Percentiles rank a stretch among this genome's conserved stretches.
phyloP scores from a whole-genome alignment of 2,113 vertebrate genomes.

The Ailuropoda melanoleuca region DNA sequence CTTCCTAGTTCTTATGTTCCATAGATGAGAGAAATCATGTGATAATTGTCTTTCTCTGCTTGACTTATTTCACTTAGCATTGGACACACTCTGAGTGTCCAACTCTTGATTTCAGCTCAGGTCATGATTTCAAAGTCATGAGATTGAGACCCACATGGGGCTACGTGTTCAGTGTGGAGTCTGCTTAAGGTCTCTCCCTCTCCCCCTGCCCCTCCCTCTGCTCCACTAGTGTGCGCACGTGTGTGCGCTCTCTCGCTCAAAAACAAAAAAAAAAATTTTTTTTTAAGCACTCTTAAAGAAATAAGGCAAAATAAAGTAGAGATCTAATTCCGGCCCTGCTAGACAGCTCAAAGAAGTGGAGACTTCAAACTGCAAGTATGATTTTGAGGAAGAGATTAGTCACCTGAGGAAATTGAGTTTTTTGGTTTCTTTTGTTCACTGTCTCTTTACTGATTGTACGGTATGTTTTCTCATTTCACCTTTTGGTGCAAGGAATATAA shows the following conservation, averaged over 20 bases:
- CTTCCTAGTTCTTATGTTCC: too few relatives aligned
- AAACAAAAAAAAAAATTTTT: not conserved
- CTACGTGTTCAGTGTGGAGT: fast-evolving
- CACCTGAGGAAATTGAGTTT: not conserved
- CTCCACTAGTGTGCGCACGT: not conserved
- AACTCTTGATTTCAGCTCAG: not conserved
- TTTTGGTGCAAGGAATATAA: not conserved
- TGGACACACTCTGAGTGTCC: too few relatives aligned
- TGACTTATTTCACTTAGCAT: too few relatives aligned
- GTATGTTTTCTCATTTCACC: not conserved
- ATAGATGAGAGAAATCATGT: too few relatives aligned
- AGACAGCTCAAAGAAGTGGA: not conserved
- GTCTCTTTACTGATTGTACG: not conserved
- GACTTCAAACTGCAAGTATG: not conserved
- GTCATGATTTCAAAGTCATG: not conserved
- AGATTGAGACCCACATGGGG: not conserved
- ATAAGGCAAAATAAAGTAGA: not conserved
- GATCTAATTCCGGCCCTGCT: not conserved
- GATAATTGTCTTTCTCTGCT: too few relatives aligned
- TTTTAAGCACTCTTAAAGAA: not conserved
- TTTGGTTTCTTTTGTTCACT: not conserved
- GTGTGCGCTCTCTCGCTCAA: not conserved
- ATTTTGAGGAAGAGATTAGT: not conserved
- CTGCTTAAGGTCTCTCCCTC: not conserved
- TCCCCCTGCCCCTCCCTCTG: too few relatives aligned